Base-by-base conservation (phyloP, 1,140 invertebrate genomes). In the Pygmarrhopalites habei region DNA sequence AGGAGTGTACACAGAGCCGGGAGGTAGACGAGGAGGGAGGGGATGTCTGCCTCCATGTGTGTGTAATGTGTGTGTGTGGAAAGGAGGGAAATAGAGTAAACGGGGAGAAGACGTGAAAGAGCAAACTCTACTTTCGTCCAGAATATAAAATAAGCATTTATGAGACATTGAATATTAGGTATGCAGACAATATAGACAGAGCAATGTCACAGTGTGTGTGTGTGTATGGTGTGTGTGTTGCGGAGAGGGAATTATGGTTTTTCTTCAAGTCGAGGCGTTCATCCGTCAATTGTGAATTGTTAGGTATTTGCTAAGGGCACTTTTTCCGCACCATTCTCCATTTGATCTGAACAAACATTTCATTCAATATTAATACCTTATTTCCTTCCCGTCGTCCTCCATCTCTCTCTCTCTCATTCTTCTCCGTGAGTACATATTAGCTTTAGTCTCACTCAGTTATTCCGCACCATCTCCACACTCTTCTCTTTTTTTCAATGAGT, bases 211-310 rank as follows among this genome's bases (percentile, higher is more conserved):
- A 49, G 19, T 7, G 23, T 49, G 46, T 41, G 39, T n/a, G 39
- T 41, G 23, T 10, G 39, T 41, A n/a, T 41, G 39, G 39, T 41
- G 52, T 17, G 52, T 49, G 10, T 7, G 7, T 17, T 7, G n/a
- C n/a, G n/a, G n/a, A n/a, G n/a, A n/a, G n/a, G n/a, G n/a, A n/a
- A n/a, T n/a, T n/a, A n/a, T n/a, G n/a, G n/a, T n/a, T n/a, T n/a
- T n/a, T n/a, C n/a, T n/a, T n/a, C n/a, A n/a, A n/a, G n/a, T n/a
- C 49, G 46, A 68, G 66, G 66, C 66, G 66, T 64, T 68, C 66
- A 64, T 58, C 66, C 62, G 56, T 61, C 46, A 64, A 61, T 49
- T 44, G 61, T 63, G 49, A 64, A 58, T 62, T 64, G 62, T 64
- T 58, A 47, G 57, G 2, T 65, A 60, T 60, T 65, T 60, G 64